Percentiles rank a stretch among this genome's conserved stretches.
Conservation (phyloP, 2,797 vertebrate genomes). For the Ambastaia sidthimunki region DNA sequence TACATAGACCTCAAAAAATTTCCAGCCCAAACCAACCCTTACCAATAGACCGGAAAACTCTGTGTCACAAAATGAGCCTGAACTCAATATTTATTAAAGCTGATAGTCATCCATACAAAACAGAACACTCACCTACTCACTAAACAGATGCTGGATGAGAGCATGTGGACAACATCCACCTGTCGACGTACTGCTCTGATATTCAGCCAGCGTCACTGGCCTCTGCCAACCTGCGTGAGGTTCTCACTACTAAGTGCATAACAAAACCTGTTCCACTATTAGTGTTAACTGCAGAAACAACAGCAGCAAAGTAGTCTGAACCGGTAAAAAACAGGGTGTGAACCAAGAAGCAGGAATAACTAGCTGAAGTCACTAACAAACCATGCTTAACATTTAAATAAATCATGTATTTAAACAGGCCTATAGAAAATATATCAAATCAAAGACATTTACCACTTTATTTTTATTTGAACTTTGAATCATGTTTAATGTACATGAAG, state of each 20-base stretch:
- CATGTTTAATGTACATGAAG: neutral
- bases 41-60: neutral
- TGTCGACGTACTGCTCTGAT: constrained; percentile 20
- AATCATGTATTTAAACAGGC: neutral
- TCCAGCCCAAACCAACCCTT: neutral
- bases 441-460: neutral
- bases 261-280: constrained; percentile 18
- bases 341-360: too few relatives aligned
- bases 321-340: constrained; percentile 24
- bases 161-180: constrained; percentile 1
- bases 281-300: neutral
- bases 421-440: neutral
- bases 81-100: neutral
- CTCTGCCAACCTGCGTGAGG: constrained; percentile 12
- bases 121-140: neutral
- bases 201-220: constrained; percentile 19
- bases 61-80: neutral
- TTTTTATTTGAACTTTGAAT: too few relatives aligned
- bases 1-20: neutral
- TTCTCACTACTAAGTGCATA: constrained; percentile 25
- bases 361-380: neutral
- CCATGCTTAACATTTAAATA: neutral
- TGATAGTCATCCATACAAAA: neutral
- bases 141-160: constrained; percentile 17
- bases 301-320: constrained; percentile 32